Evolutionary conservation across 1,140 invertebrate species (phyloP).

Genomic region (Brachystomella parvula): DNA sequence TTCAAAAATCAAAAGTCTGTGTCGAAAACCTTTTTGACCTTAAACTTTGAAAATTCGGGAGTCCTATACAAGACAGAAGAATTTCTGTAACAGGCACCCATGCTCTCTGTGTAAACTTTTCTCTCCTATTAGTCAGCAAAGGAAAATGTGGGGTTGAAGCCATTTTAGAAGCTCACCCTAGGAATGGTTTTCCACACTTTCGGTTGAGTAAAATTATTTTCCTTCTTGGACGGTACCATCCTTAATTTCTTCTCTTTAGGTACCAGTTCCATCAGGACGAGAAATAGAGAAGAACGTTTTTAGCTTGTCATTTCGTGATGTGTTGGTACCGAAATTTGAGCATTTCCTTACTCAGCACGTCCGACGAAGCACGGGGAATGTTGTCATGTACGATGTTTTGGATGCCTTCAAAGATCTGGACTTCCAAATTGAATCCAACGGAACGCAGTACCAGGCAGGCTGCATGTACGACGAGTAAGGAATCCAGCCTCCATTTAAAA

Average conservation of each 20-base stretch:
- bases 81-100: too few relatives aligned
- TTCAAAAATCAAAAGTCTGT: too few relatives aligned
- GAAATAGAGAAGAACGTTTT: conserved; percentile 24
- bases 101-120: too few relatives aligned
- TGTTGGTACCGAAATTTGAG: conserved; percentile 27
- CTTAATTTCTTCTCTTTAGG: too few relatives aligned
- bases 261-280: conserved; percentile 11
- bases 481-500: too few relatives aligned
- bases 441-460: conserved; percentile 3
- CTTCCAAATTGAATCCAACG: neutral
- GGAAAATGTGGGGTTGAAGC: neutral
- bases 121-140: conserved; percentile 9
- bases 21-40: too few relatives aligned
- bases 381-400: conserved; percentile 29
- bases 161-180: neutral
- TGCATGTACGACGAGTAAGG: conserved; percentile 21
- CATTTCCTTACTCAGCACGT: conserved; percentile 23
- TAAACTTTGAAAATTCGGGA: too few relatives aligned
- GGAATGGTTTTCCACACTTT: neutral
- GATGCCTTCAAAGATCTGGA: neutral
- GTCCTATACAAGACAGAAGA: too few relatives aligned
- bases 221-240: too few relatives aligned
- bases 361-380: conserved; percentile 26
- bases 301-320: conserved; percentile 14
- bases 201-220: too few relatives aligned